Evolutionary conservation across 2,113 vertebrate genomes (phyloP).

Genomic region (Serranochromis macrocephalus): DNA sequence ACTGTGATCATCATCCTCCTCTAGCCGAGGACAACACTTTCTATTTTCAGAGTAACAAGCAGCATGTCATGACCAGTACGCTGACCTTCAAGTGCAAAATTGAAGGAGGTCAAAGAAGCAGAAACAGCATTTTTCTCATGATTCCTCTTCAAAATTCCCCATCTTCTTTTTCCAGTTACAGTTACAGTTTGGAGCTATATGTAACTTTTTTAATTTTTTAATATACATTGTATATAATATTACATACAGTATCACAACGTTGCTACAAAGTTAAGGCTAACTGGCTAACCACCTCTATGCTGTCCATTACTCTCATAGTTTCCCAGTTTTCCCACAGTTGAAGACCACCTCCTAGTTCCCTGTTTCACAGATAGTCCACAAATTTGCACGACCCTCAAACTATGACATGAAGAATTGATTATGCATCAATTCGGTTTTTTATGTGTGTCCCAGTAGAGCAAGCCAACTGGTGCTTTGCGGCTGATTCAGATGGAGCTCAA

Average conservation of each 20-base stretch:
- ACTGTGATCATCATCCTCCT: not conserved
- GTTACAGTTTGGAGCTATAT: fast-evolving
- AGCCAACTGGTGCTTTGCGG: not conserved
- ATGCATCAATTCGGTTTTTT: not conserved
- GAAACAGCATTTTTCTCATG: not conserved
- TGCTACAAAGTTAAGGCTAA: not conserved
- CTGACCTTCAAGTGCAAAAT: not conserved
- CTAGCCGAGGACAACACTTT: not conserved
- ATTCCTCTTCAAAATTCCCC: not conserved
- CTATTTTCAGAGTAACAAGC: not conserved
- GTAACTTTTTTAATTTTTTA: not conserved
- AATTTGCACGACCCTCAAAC: not conserved
- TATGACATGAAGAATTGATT: not conserved
- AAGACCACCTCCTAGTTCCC: not conserved
- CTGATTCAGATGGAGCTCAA: not conserved
- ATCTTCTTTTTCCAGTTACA: not conserved
- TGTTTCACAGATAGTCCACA: fast-evolving
- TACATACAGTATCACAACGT: fast-evolving
- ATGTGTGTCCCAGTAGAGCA: not conserved
- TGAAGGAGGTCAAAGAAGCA: not conserved
- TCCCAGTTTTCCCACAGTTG: not conserved
- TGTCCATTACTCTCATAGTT: not conserved
- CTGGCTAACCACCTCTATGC: not conserved
- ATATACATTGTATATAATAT: not conserved
- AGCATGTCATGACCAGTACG: not conserved